Conservation (phyloP, 1,140 invertebrate genomes). For the Dinoponera quadriceps region DNA sequence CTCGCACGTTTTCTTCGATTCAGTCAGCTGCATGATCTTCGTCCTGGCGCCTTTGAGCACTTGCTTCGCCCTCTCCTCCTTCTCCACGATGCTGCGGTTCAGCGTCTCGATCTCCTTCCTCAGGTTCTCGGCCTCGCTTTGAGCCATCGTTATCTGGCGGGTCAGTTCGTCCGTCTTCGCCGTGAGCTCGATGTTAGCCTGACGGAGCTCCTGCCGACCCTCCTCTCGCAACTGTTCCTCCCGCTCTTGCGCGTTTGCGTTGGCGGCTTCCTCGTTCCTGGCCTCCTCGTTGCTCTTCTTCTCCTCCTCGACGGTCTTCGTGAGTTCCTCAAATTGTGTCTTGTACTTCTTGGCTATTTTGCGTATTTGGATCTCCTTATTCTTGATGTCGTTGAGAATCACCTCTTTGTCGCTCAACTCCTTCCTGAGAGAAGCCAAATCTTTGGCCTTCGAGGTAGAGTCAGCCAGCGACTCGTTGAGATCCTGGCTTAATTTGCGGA, state of each 20-base stretch:
- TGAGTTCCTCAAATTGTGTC: conserved; percentile 92
- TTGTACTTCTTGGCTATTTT: conserved; percentile 98
- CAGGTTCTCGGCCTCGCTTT: conserved; percentile 88
- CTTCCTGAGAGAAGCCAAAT: conserved; percentile 88
- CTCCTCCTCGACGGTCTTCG: conserved; percentile 88
- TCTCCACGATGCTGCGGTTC: conserved; percentile 88
- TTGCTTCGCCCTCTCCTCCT: conserved; percentile 91
- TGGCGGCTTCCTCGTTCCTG: conserved; percentile 81
- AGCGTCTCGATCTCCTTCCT: conserved; percentile 90
- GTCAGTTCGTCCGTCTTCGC: conserved; percentile 88
- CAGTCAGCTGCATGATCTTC: conserved; percentile 89
- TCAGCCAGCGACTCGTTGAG: conserved; percentile 86
- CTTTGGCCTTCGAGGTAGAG: conserved; percentile 87
- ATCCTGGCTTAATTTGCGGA: conserved; percentile 86
- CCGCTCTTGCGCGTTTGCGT: conserved; percentile 75
- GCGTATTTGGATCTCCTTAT: conserved; percentile 93
- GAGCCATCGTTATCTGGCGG: conserved; percentile 86
- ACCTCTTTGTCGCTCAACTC: conserved; percentile 90
- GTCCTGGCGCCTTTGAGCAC: conserved; percentile 90
- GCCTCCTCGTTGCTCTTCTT: conserved; percentile 84
- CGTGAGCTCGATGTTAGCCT: conserved; percentile 80
- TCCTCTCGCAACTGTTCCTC: conserved; percentile 85
- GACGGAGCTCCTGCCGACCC: conserved; percentile 85
- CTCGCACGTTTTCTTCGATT: conserved; percentile 88
- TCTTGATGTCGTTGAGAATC: conserved; percentile 90